Conservation (phyloP, 2,888 invertebrate genomes). For the Oscheius sp. region DNA sequence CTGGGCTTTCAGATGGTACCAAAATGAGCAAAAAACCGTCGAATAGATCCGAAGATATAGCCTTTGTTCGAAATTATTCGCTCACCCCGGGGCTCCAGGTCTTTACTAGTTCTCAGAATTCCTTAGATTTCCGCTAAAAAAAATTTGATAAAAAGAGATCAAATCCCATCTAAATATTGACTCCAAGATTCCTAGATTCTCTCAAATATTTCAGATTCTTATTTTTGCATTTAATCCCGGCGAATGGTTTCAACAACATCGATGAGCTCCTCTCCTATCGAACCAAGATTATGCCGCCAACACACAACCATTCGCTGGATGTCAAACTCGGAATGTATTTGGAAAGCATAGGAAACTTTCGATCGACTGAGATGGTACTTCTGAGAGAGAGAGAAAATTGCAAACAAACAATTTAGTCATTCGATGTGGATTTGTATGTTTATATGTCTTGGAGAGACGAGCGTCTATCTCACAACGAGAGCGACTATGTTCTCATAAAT, state of each 20-base stretch:
- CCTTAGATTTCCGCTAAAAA: not conserved
- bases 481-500: conserved; percentile 61
- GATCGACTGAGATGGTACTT: conserved; percentile 57
- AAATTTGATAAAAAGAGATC: not conserved
- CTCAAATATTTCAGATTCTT: not conserved
- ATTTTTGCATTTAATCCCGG: not conserved
- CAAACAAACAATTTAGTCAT: conserved; percentile 50
- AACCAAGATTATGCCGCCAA: conserved; percentile 37
- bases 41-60: no score
- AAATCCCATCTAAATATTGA: no score
- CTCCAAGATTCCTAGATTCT: not conserved
- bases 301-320: conserved; percentile 37
- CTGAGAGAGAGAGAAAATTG: not conserved
- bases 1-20: no score
- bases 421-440: conserved; percentile 66
- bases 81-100: no score
- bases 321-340: conserved; percentile 58
- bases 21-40: no score
- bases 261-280: conserved; percentile 1
- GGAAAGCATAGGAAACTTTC: conserved; percentile 59
- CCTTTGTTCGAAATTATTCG: no score
- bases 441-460: conserved; percentile 58
- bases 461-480: conserved; percentile 54
- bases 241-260: conserved; percentile 4
- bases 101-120: no score